phyloP scores from a whole-genome alignment of 2,888 invertebrate species.

The Drosophila peninsularis region DNA sequence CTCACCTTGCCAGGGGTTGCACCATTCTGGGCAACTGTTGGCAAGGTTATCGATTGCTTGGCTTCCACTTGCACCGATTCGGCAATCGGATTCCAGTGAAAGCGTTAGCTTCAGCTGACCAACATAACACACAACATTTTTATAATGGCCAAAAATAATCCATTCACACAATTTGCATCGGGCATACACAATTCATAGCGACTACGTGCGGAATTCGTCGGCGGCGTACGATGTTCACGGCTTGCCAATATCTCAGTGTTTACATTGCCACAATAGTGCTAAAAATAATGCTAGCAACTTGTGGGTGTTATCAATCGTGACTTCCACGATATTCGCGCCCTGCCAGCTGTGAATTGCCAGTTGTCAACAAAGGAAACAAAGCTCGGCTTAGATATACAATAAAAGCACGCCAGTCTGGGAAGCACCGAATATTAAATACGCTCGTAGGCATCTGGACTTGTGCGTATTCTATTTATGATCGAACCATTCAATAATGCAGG shows the following conservation, averaged over 20 bases:
- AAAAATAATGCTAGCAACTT: slow-evolving; percentile 42
- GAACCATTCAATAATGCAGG: no score
- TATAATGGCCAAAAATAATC: slow-evolving; percentile 60
- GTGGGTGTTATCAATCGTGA: slow-evolving; percentile 55
- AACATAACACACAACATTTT: slow-evolving; percentile 46
- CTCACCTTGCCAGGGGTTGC: slow-evolving; percentile 4
- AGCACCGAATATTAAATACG: not conserved
- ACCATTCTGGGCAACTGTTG: slow-evolving; percentile 44
- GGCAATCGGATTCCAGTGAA: slow-evolving; percentile 54
- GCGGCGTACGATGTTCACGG: slow-evolving; percentile 5
- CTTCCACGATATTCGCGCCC: slow-evolving; percentile 23
- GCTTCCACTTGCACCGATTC: slow-evolving; percentile 45
- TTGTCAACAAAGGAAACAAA: slow-evolving; percentile 15
- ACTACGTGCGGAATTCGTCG: slow-evolving; percentile 56
- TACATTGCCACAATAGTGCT: slow-evolving; percentile 50
- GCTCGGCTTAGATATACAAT: not conserved
- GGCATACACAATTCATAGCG: slow-evolving; percentile 53
- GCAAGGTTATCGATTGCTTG: slow-evolving; percentile 45
- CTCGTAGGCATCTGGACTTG: not conserved
- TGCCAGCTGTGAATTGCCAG: slow-evolving; percentile 7
- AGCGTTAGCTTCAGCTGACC: slow-evolving; percentile 51
- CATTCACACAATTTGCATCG: slow-evolving; percentile 62
- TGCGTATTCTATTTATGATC: no score
- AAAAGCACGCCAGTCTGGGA: not conserved
- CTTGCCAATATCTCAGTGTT: slow-evolving; percentile 17